Evolutionary conservation across 2,888 invertebrate genomes (phyloP).

Genomic region (Scaptomyza reducta): DNA sequence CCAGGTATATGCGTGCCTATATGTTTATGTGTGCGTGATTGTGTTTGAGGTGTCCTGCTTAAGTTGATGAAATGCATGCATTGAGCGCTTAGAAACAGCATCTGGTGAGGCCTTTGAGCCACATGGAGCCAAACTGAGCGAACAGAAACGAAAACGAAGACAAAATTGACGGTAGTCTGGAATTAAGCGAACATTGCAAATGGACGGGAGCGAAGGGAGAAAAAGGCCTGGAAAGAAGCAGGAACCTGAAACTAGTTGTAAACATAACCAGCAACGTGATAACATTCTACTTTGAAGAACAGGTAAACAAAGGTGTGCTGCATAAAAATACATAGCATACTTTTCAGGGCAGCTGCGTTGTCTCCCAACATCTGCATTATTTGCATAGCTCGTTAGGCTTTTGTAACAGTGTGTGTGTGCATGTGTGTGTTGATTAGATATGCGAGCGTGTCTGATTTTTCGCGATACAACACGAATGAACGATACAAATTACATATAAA

Average conservation of each 20-base stretch:
- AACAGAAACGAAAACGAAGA: slow-evolving; percentile 26
- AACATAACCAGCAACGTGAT: slow-evolving; percentile 57
- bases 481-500: background rate
- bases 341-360: slow-evolving; percentile 45
- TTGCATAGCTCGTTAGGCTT: slow-evolving; percentile 31
- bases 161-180: slow-evolving; percentile 39
- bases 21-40: slow-evolving; percentile 16
- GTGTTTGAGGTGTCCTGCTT: slow-evolving; percentile 50
- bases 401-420: background rate
- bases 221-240: background rate
- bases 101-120: slow-evolving; percentile 28
- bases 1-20: slow-evolving; percentile 47
- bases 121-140: slow-evolving; percentile 5
- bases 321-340: slow-evolving; percentile 43
- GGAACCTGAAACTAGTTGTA: slow-evolving; percentile 43
- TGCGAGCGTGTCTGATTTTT: slow-evolving; percentile 13
- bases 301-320: slow-evolving; percentile 43
- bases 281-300: slow-evolving; percentile 63
- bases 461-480: slow-evolving; percentile 2
- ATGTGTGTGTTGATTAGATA: slow-evolving; percentile 22
- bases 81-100: slow-evolving; percentile 16
- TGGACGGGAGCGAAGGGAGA: slow-evolving; percentile 3
- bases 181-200: slow-evolving; percentile 48
- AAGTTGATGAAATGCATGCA: slow-evolving; percentile 54
- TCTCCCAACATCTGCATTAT: slow-evolving; percentile 31